A percentile compares a stretch with the other conserved stretches of the same genome.
These are phyloP conservation scores for Dryoscopus gambensis DNA, from an alignment of 2,113 vertebrate species.

Conservation along the genomic window DNA sequence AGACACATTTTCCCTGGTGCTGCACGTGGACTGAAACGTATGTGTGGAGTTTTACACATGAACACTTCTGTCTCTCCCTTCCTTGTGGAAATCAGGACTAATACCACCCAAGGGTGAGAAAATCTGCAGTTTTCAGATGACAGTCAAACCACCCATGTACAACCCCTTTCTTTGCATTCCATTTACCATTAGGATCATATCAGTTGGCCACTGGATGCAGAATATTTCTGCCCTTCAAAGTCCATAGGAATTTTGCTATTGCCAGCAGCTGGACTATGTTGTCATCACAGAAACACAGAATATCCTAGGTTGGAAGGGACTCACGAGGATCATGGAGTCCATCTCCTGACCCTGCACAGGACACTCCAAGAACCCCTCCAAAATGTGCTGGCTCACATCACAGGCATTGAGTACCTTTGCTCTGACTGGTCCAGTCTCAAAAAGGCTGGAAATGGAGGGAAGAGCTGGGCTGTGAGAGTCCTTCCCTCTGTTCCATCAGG, in stretches of 20 bases:
- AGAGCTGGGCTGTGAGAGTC: not conserved
- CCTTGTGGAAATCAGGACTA: not conserved
- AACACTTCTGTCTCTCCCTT: not conserved
- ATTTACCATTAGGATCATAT: fast-evolving
- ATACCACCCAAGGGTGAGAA: not conserved
- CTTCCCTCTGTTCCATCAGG: not conserved
- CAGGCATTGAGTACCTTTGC: not conserved
- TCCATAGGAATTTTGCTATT: not conserved
- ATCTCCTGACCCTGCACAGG: not conserved
- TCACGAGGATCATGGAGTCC: not conserved
- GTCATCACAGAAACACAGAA: not conserved
- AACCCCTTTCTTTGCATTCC: not conserved
- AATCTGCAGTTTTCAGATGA: not conserved
- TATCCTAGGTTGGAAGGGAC: not conserved
- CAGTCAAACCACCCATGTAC: not conserved
- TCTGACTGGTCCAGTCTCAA: not conserved
- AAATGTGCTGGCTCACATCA: not conserved
- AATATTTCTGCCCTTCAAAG: not conserved
- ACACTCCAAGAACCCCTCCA: not conserved
- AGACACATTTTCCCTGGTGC: fast-evolving
- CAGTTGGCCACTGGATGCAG: not conserved
- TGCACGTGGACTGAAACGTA: not conserved
- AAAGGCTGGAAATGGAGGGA: not conserved
- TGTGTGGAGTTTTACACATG: not conserved
- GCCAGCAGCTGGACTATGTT: not conserved